Conservation (phyloP, 2,888 invertebrate species). For the Perithous albicinctus region DNA sequence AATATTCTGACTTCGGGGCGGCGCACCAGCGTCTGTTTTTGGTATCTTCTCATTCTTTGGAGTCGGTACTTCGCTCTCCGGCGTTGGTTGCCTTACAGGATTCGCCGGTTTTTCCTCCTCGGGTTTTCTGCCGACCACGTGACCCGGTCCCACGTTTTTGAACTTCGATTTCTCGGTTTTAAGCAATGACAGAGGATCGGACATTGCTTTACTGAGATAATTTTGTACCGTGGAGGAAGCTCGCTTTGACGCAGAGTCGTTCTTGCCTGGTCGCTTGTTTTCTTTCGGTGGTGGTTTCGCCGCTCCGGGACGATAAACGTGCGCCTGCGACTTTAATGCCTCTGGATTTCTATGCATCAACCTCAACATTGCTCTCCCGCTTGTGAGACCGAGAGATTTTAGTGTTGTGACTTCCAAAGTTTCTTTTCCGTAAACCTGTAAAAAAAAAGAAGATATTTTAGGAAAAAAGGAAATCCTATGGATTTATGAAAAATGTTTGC, state of each 20-base stretch:
- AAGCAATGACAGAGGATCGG: conserved; percentile 64
- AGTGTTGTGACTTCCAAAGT: conserved; percentile 90
- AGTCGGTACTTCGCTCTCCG: conserved; percentile 43
- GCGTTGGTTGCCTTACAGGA: conserved; percentile 16
- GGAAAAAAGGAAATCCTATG: not conserved
- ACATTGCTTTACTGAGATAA: conserved; percentile 60
- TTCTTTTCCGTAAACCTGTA: conserved; percentile 88
- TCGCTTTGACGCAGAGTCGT: conserved; percentile 47
- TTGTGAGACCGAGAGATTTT: conserved; percentile 91
- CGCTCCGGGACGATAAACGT: conserved; percentile 87
- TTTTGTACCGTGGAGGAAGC: conserved; percentile 59
- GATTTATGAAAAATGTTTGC: not conserved
- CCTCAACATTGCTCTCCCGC: conserved; percentile 91
- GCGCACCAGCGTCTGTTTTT: conserved; percentile 49
- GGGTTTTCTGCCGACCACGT: conserved; percentile 60
- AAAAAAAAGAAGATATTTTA: conserved; percentile 59
- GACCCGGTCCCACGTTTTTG: conserved; percentile 73
- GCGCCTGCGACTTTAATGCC: conserved; percentile 89
- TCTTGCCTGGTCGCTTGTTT: conserved; percentile 51
- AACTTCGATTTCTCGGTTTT: conserved; percentile 67
- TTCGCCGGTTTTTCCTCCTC: conserved; percentile 41
- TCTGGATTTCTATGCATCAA: conserved; percentile 89
- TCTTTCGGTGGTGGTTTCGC: conserved; percentile 66
- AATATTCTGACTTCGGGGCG: conserved; percentile 31
- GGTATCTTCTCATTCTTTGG: conserved; percentile 59